A percentile compares a stretch with the other conserved stretches of the same genome.
phyloP scores from a whole-genome alignment of 1,140 invertebrate genomes.

The Aporrectodea caliginosa region DNA sequence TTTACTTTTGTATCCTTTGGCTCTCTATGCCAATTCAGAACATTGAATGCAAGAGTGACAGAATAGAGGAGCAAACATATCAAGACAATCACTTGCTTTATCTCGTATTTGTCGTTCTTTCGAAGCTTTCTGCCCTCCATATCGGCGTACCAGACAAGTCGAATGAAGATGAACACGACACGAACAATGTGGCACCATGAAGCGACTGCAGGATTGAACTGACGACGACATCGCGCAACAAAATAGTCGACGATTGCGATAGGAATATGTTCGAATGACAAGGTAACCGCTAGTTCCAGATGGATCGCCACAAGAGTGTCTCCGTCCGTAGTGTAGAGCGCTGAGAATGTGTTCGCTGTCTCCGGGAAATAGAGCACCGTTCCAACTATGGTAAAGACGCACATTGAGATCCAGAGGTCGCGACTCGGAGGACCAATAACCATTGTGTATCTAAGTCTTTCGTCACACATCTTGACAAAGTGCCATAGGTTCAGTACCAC shows the following conservation, averaged over 20 bases:
- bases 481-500: neutral
- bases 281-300: slow-evolving; percentile 1
- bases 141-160: slow-evolving; percentile 16
- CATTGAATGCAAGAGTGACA: slow-evolving; percentile 17
- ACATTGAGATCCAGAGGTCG: slow-evolving; percentile 14
- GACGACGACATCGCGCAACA: too few species aligned
- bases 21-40: slow-evolving; percentile 21
- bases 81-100: slow-evolving; percentile 10
- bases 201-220: too few species aligned
- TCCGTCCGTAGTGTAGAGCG: neutral
- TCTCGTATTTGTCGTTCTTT: slow-evolving; percentile 19
- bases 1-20: slow-evolving; percentile 2
- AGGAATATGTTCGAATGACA: slow-evolving; percentile 2
- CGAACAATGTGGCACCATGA: neutral
- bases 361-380: neutral
- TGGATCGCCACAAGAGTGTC: neutral
- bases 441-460: neutral
- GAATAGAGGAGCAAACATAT: slow-evolving; percentile 20
- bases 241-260: slow-evolving; percentile 11
- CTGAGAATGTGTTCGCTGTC: slow-evolving; percentile 1
- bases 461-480: neutral
- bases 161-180: slow-evolving; percentile 2
- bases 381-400: slow-evolving; percentile 10
- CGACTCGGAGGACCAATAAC: too few species aligned
- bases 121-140: slow-evolving; percentile 15